Percentiles rank a stretch among this genome's conserved stretches.
Conservation (phyloP, 1,140 invertebrate genomes). For the Drosophila pectinifera region DNA sequence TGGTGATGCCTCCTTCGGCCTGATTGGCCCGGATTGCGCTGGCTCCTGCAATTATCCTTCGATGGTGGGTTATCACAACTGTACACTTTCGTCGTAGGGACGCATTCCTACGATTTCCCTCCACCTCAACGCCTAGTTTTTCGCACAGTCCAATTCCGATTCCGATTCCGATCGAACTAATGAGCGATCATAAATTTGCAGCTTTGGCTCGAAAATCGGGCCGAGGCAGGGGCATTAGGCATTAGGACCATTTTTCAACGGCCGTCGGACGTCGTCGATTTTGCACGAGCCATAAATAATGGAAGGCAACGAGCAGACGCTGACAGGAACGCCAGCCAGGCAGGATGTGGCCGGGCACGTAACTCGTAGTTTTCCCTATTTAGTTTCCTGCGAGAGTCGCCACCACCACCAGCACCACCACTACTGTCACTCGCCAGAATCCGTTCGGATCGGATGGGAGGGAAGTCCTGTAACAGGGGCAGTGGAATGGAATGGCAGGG, state of each 20-base stretch:
- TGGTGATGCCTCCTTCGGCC: neutral
- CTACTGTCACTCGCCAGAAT: conserved; percentile 18
- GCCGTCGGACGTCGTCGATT: conserved; percentile 71
- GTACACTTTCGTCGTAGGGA: conserved; percentile 13
- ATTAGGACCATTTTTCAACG: conserved; percentile 79
- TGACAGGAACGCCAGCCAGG: conserved; percentile 49
- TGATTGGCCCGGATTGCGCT: neutral
- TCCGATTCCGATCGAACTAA: conserved; percentile 57
- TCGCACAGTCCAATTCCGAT: conserved; percentile 25
- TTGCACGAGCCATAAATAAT: conserved; percentile 82
- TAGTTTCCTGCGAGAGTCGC: conserved; percentile 13
- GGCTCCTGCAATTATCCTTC: neutral
- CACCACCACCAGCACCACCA: conserved; percentile 28
- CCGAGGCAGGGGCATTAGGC: conserved; percentile 2
- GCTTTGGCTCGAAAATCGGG: conserved; percentile 39
- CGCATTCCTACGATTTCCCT: neutral
- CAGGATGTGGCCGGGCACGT: conserved; percentile 72
- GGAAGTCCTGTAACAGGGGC: conserved; percentile 60
- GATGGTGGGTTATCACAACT: conserved; percentile 14
- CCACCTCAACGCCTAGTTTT: neutral
- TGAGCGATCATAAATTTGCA: conserved; percentile 78
- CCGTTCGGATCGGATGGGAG: conserved; percentile 49
- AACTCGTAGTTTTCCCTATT: conserved; percentile 20
- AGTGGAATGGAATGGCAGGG: conserved; percentile 10
- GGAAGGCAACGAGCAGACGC: conserved; percentile 44